Conservation (phyloP, 2,113 vertebrate genomes). For the Percopsis transmontana region DNA sequence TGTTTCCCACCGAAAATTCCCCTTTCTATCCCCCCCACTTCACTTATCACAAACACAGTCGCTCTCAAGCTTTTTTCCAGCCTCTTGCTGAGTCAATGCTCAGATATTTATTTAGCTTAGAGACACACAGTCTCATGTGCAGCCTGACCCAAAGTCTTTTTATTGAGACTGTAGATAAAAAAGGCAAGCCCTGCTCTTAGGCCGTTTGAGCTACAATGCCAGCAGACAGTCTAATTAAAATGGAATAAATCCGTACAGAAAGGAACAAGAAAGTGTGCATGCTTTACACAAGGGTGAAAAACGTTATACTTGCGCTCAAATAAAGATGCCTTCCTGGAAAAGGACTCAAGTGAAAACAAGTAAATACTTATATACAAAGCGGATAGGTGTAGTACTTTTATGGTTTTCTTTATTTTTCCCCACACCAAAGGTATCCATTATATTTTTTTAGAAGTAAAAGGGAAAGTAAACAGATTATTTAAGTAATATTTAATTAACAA, state of each 20-base stretch:
- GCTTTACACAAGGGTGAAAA: conserved; percentile 15
- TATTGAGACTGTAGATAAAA: conserved; percentile 69
- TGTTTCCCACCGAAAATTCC: conserved; percentile 50
- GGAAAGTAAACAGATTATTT: neutral
- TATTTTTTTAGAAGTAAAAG: neutral
- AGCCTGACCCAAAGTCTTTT: conserved; percentile 33
- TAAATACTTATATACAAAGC: no score
- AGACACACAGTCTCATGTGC: conserved; percentile 53
- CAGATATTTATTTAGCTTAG: conserved; percentile 54
- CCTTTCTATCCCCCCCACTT: conserved; percentile 9
- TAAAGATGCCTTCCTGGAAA: conserved; percentile 3
- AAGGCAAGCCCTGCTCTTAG: conserved; percentile 46
- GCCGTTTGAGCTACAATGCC: conserved; percentile 63
- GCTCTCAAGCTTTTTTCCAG: conserved; percentile 9
- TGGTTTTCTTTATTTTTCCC: no score
- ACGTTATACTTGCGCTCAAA: neutral
- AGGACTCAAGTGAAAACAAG: no score
- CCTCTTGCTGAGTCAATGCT: conserved; percentile 28
- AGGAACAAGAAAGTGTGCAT: conserved; percentile 12
- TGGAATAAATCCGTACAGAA: conserved; percentile 65
- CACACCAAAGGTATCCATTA: no score
- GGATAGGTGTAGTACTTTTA: no score
- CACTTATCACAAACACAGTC: conserved; percentile 44
- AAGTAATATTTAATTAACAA: neutral
- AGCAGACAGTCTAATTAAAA: conserved; percentile 60